A percentile compares a stretch with the other conserved stretches of the same genome.
phyloP scores from a whole-genome alignment of 2,797 vertebrate species.

The Novumbra hubbsi region DNA sequence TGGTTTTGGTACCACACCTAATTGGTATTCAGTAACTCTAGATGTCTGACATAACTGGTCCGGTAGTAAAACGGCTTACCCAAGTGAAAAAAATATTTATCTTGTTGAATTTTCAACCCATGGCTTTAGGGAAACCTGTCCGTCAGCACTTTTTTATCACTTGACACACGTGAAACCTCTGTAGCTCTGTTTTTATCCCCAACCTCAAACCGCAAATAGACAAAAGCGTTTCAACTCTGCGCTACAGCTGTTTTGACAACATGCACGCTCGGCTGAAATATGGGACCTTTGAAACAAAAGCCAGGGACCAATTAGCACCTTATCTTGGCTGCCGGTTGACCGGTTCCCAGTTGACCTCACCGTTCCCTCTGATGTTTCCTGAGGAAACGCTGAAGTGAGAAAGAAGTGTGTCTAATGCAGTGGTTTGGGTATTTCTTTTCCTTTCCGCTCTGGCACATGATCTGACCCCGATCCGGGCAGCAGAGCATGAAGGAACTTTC shows the following conservation, averaged over 20 bases:
- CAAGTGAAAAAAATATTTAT: conserved; percentile 8
- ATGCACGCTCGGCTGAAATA: conserved; percentile 15
- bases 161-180: conserved; percentile 36
- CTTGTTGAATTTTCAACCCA: conserved; percentile 33
- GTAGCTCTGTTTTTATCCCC: conserved; percentile 28
- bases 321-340: conserved; percentile 33
- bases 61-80: conserved; percentile 1
- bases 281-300: conserved; percentile 35
- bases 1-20: background rate
- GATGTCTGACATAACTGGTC: background rate
- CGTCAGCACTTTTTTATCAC: conserved; percentile 48
- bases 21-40: conserved; percentile 3
- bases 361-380: conserved; percentile 50
- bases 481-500: background rate
- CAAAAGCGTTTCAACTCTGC: conserved; percentile 37
- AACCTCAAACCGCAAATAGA: conserved; percentile 44
- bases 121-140: conserved; percentile 44
- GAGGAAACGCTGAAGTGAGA: conserved; percentile 49
- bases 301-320: conserved; percentile 60
- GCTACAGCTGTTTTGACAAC: background rate
- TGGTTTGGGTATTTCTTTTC: background rate
- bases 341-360: conserved; percentile 10
- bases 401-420: conserved; percentile 16
- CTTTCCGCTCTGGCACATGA: conserved; percentile 16
- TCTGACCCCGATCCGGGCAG: conserved; percentile 9